A percentile compares a stretch with the other conserved stretches of the same genome.
These are phyloP conservation scores for Diachrysia chrysitis DNA, from an alignment of 2,888 invertebrate species.

Conservation along the genomic window DNA sequence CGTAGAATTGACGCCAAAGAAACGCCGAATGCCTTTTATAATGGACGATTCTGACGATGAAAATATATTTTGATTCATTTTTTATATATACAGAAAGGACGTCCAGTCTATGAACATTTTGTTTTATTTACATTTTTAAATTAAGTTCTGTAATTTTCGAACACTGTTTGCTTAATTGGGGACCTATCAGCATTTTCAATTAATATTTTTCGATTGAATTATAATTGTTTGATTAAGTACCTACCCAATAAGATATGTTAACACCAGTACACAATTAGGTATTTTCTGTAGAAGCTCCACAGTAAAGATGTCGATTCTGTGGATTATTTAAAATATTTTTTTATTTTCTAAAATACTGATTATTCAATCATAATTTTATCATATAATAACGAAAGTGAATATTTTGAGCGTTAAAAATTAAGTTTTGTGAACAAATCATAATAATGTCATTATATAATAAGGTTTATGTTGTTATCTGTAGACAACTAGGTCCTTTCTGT, in stretches of 20 bases:
- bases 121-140: conserved; percentile 1
- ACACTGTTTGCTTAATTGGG: no score
- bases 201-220: no score
- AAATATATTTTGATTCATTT: conserved; percentile 1
- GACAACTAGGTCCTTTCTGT: conserved; percentile 8
- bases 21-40: conserved; percentile 1
- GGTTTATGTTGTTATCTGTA: conserved; percentile 10
- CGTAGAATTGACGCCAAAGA: conserved; percentile 2
- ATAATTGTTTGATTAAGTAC: no score
- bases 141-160: not conserved
- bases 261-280: no score
- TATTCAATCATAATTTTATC: conserved; percentile 4
- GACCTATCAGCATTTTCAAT: no score
- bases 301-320: no score
- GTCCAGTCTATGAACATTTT: not conserved
- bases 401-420: conserved; percentile 3
- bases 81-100: conserved; percentile 4
- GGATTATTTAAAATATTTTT: not conserved
- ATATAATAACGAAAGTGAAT: not conserved
- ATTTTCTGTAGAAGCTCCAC: no score
- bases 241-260: no score
- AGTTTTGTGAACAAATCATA: conserved; percentile 10
- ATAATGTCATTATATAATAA: conserved; percentile 3
- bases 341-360: not conserved
- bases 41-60: conserved; percentile 4